A percentile compares a stretch with the other conserved stretches of the same genome.
These are phyloP conservation scores for Heteromurus nitidus DNA, from an alignment of 2,888 invertebrate species.

Conservation along the genomic window DNA sequence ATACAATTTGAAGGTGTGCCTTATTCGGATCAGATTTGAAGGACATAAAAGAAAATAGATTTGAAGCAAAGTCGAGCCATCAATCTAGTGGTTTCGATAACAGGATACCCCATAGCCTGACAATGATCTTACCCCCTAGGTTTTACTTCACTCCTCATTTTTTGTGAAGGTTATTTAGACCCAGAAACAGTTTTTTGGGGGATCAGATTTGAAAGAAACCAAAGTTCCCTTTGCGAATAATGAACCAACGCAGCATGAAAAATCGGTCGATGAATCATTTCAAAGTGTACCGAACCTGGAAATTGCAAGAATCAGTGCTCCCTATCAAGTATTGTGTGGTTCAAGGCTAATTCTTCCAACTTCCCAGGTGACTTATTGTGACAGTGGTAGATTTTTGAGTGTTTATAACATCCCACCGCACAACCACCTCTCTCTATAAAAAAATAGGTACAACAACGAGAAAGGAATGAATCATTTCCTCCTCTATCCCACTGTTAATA, in stretches of 20 bases:
- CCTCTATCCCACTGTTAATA: constrained; percentile 32
- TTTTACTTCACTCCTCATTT: too few relatives aligned
- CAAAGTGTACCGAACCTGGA: constrained; percentile 15
- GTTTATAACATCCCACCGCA: not conserved
- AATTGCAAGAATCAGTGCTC: not conserved
- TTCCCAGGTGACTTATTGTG: constrained; percentile 9
- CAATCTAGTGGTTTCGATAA: too few relatives aligned
- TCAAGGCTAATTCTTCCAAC: constrained; percentile 28
- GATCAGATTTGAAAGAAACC: too few relatives aligned
- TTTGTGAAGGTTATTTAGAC: too few relatives aligned
- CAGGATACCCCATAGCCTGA: too few relatives aligned
- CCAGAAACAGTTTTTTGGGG: too few relatives aligned
- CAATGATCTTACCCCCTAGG: too few relatives aligned
- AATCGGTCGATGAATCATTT: constrained; percentile 14
- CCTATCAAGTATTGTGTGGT: not conserved
- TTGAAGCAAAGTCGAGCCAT: too few relatives aligned
- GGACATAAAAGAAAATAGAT: too few relatives aligned
- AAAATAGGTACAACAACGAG: not conserved
- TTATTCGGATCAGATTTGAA: constrained; percentile 1
- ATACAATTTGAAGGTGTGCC: constrained; percentile 39
- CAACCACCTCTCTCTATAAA: too few relatives aligned
- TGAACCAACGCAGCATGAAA: constrained; percentile 10
- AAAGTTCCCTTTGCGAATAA: too few relatives aligned
- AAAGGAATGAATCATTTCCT: constrained; percentile 59
- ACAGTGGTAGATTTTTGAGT: not conserved